These are phyloP conservation scores for Balearica regulorum DNA, from an alignment of 2,797 vertebrate genomes.

Conservation along the genomic window DNA sequence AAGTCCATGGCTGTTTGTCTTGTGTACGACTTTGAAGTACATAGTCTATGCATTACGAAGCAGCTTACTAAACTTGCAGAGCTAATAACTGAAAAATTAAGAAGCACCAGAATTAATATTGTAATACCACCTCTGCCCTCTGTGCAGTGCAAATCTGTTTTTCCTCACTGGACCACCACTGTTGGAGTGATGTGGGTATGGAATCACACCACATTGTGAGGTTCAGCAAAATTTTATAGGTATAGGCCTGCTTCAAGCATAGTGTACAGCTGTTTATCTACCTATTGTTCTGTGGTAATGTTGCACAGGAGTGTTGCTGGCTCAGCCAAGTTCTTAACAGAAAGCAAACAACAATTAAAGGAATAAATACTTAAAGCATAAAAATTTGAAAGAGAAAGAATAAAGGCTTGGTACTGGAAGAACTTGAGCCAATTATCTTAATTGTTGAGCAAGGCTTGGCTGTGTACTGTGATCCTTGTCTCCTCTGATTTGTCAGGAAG, in stretches of 20 bases:
- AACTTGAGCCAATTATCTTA: not conserved
- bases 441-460: not conserved
- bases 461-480: not conserved
- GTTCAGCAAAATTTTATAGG: not conserved
- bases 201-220: not conserved
- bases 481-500: not conserved
- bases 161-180: not conserved
- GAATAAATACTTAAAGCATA: not conserved
- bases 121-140: not conserved
- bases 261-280: not conserved
- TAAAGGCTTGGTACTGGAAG: not conserved
- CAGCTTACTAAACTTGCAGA: not conserved
- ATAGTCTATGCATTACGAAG: not conserved
- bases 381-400: not conserved
- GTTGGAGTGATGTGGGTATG: not conserved
- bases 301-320: not conserved
- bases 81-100: not conserved
- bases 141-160: not conserved
- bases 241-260: not conserved
- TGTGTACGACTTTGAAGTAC: not conserved
- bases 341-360: not conserved
- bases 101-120: not conserved
- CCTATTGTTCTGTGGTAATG: not conserved
- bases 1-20: not conserved
- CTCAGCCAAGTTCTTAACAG: not conserved